These are phyloP conservation scores for Phaonia tiefii DNA, from an alignment of 2,888 invertebrate species.

Conservation along the genomic window DNA sequence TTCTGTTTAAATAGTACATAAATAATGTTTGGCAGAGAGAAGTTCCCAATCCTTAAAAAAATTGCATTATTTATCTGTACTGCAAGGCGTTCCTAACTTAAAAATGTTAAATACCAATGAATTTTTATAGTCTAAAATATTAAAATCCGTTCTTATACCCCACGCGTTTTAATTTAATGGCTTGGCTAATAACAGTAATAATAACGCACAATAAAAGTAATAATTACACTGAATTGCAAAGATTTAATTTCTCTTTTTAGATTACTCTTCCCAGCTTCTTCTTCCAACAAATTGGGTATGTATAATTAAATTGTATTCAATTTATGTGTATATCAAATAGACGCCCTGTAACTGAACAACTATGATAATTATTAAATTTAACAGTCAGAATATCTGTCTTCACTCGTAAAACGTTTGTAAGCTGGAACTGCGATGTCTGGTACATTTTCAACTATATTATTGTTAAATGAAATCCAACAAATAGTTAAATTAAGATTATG, in stretches of 20 bases:
- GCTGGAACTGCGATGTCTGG: no score
- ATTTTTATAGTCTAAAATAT: no score
- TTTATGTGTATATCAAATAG: constrained; percentile 38
- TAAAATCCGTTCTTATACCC: no score
- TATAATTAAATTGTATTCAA: constrained; percentile 52
- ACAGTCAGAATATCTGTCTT: constrained; percentile 13
- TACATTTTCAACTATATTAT: neutral
- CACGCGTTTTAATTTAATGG: constrained; percentile 19
- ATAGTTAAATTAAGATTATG: constrained; percentile 63
- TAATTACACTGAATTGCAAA: constrained; percentile 13
- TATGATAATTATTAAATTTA: constrained; percentile 35
- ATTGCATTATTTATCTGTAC: no score
- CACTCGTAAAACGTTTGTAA: no score
- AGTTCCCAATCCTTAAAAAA: no score
- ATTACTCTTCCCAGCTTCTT: neutral
- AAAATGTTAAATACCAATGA: no score
- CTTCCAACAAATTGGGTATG: no score
- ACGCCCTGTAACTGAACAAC: no score
- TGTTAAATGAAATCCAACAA: constrained; percentile 18
- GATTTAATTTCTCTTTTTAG: neutral
- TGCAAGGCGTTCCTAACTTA: no score
- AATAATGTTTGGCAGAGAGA: no score
- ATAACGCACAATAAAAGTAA: constrained; percentile 9
- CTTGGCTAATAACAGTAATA: constrained; percentile 35
- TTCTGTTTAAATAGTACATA: no score